These are phyloP conservation scores for Spodoptera frugiperda DNA, from an alignment of 1,140 invertebrate genomes.

Conservation along the genomic window DNA sequence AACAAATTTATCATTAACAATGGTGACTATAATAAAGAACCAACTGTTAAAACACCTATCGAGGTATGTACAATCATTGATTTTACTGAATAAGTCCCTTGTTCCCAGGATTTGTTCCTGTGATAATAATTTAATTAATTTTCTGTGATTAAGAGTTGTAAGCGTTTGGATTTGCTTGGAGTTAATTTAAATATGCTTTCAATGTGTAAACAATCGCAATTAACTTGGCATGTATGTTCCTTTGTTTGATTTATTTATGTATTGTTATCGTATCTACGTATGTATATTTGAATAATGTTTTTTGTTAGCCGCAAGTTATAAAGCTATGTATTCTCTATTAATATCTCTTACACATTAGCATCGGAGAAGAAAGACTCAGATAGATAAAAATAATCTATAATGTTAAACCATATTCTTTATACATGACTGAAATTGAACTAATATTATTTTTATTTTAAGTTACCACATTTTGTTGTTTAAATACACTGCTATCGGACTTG, in stretches of 20 bases:
- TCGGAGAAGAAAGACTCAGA: too few species aligned
- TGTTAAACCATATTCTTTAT: neutral
- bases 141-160: slow-evolving; percentile 14
- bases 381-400: too few species aligned
- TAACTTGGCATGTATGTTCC: slow-evolving; percentile 28
- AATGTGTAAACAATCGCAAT: neutral
- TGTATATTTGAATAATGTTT: slow-evolving; percentile 8
- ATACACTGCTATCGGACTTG: neutral
- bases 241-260: slow-evolving; percentile 42
- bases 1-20: slow-evolving; percentile 46
- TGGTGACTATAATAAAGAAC: slow-evolving; percentile 56
- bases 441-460: too few species aligned
- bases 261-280: slow-evolving; percentile 25
- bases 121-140: slow-evolving; percentile 41
- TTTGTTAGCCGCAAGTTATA: neutral
- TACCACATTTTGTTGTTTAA: neutral
- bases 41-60: slow-evolving; percentile 54
- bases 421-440: neutral
- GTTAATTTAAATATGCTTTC: neutral
- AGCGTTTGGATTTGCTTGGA: neutral
- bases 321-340: too few species aligned
- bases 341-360: too few species aligned
- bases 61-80: slow-evolving; percentile 37
- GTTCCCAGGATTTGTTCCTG: slow-evolving; percentile 10
- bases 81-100: slow-evolving; percentile 18